Percentiles rank a stretch among this genome's conserved stretches.
phyloP scores from a whole-genome alignment of 2,797 vertebrate species.

The Poecile montanus region DNA sequence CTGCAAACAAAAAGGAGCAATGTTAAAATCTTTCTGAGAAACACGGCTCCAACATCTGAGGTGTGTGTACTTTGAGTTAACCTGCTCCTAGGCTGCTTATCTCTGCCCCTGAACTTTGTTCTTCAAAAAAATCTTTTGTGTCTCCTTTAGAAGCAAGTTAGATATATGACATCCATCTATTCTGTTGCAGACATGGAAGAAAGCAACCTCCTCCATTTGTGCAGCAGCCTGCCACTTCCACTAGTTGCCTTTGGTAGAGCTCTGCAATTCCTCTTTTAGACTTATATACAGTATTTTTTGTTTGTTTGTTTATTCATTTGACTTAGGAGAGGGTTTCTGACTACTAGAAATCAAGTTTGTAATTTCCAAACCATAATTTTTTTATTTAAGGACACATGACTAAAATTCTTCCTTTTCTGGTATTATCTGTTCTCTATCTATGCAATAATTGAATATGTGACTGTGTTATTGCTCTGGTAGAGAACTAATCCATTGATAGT shows the following conservation, averaged over 20 bases:
- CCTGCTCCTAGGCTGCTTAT: neutral
- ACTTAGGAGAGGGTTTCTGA: neutral
- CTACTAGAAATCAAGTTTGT: neutral
- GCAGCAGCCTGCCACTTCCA: neutral
- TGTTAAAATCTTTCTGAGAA: neutral
- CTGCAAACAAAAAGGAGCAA: neutral
- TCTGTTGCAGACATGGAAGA: neutral
- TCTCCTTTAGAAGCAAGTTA: neutral
- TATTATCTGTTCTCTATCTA: neutral
- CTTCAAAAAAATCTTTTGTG: neutral
- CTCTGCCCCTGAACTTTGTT: neutral
- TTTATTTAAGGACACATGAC: neutral
- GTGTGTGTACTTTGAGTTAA: neutral
- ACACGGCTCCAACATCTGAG: neutral
- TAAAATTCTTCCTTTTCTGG: neutral
- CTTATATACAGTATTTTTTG: fast-evolving
- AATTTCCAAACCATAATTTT: neutral
- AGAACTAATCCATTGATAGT: neutral
- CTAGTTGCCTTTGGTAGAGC: neutral
- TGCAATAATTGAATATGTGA: neutral
- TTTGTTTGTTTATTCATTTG: neutral
- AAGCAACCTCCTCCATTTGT: neutral
- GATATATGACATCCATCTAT: neutral
- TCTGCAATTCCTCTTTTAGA: neutral
- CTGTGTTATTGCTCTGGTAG: neutral